Evolutionary conservation across 2,888 invertebrate genomes (phyloP).

Genomic region (Deilephila porcellus): DNA sequence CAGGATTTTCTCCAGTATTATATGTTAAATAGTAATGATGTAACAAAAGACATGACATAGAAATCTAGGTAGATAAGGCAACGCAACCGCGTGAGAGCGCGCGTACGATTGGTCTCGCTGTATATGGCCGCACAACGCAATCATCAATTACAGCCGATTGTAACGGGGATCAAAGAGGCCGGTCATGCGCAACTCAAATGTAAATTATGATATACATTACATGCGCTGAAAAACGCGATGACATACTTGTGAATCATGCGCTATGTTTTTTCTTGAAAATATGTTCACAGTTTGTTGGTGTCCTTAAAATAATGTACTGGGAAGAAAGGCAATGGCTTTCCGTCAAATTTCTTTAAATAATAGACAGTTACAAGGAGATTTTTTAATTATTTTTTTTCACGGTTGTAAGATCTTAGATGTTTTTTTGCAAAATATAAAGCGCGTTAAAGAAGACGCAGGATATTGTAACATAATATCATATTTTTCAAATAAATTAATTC

Average conservation of each 20-base stretch:
- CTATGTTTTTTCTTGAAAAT: neutral
- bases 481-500: too few relatives aligned
- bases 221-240: slow-evolving; percentile 28
- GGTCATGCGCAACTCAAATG: slow-evolving; percentile 62
- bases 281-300: neutral
- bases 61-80: slow-evolving; percentile 22
- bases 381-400: too few relatives aligned
- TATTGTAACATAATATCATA: too few relatives aligned
- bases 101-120: slow-evolving; percentile 60
- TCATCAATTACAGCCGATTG: slow-evolving; percentile 82
- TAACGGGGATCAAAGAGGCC: slow-evolving; percentile 80
- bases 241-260: slow-evolving; percentile 1
- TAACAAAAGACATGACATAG: slow-evolving; percentile 38
- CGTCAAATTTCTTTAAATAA: too few relatives aligned
- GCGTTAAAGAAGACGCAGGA: too few relatives aligned
- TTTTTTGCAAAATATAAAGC: too few relatives aligned
- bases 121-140: slow-evolving; percentile 56
- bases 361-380: too few relatives aligned
- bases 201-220: slow-evolving; percentile 27
- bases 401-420: too few relatives aligned
- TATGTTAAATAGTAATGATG: neutral
- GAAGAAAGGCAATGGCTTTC: too few relatives aligned
- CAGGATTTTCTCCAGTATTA: too few relatives aligned
- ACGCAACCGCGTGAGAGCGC: slow-evolving; percentile 35
- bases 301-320: too few relatives aligned